These are phyloP conservation scores for Tachyglossus aculeatus DNA, from an alignment of 2,797 vertebrate genomes.

Conservation along the genomic window DNA sequence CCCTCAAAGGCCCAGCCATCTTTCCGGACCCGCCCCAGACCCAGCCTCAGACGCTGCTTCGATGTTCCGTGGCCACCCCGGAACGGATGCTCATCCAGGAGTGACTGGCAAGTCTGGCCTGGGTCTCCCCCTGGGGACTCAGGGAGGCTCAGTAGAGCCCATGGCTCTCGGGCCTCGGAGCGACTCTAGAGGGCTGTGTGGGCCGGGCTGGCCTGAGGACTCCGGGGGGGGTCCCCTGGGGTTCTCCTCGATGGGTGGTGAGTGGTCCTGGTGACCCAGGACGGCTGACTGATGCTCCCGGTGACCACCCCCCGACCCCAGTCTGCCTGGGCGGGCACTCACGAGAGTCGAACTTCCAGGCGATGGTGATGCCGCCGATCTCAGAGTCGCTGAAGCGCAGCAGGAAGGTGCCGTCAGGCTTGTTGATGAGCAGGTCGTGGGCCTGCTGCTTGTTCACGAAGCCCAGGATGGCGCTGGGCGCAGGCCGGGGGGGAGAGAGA, in stretches of 20 bases:
- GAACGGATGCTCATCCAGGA: too few relatives aligned
- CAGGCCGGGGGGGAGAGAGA: conserved; percentile 25
- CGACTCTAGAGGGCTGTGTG: too few relatives aligned
- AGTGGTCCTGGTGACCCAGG: background rate
- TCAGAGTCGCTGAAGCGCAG: conserved; percentile 95
- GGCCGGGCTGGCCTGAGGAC: too few relatives aligned
- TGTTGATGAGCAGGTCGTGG: conserved; percentile 92
- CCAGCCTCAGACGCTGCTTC: background rate
- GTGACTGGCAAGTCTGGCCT: background rate
- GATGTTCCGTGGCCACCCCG: background rate
- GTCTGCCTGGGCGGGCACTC: background rate
- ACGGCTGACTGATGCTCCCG: too few relatives aligned
- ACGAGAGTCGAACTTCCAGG: conserved; percentile 87
- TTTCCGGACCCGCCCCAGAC: background rate
- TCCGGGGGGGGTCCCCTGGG: background rate
- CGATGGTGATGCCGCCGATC: conserved; percentile 96
- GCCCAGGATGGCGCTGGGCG: conserved; percentile 89
- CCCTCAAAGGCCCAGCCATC: background rate
- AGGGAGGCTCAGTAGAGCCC: background rate
- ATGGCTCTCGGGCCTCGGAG: rapidly evolving
- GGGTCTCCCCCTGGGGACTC: background rate
- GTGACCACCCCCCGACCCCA: too few relatives aligned
- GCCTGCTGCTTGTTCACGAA: conserved; percentile 98
- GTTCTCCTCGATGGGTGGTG: too few relatives aligned
- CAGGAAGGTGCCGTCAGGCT: conserved; percentile 94